Conservation (phyloP, 2,797 vertebrate species). For the Leontocebus nigricollis region DNA sequence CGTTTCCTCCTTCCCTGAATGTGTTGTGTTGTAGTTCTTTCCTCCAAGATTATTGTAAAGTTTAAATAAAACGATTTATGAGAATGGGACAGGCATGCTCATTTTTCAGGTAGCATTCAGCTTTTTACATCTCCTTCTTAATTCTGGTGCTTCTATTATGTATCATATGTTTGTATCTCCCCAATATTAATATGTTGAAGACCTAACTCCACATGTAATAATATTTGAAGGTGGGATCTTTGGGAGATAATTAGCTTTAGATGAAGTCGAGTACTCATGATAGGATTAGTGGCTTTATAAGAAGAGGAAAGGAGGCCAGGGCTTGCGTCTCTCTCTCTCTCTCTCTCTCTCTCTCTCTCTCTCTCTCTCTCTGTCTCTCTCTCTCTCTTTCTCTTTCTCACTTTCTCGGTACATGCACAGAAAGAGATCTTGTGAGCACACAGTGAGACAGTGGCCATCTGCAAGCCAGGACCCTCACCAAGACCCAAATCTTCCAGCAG, state of each 20-base stretch:
- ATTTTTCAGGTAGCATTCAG: background rate
- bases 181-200: background rate
- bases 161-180: background rate
- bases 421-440: background rate
- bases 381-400: background rate
- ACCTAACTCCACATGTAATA: background rate
- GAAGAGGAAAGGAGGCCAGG: background rate
- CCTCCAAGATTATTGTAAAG: background rate
- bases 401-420: too few relatives aligned
- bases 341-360: too few relatives aligned
- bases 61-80: background rate
- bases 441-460: background rate
- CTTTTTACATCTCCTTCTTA: background rate
- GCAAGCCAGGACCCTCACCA: background rate
- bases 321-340: background rate
- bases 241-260: background rate
- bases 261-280: accelerated
- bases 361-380: too few relatives aligned
- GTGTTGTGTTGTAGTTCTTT: background rate
- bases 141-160: background rate
- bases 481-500: background rate
- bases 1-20: background rate
- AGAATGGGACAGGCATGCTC: background rate
- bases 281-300: background rate
- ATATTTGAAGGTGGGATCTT: background rate